These are phyloP conservation scores for Frieseomelitta varia DNA, from an alignment of 1,140 invertebrate genomes.

Conservation along the genomic window DNA sequence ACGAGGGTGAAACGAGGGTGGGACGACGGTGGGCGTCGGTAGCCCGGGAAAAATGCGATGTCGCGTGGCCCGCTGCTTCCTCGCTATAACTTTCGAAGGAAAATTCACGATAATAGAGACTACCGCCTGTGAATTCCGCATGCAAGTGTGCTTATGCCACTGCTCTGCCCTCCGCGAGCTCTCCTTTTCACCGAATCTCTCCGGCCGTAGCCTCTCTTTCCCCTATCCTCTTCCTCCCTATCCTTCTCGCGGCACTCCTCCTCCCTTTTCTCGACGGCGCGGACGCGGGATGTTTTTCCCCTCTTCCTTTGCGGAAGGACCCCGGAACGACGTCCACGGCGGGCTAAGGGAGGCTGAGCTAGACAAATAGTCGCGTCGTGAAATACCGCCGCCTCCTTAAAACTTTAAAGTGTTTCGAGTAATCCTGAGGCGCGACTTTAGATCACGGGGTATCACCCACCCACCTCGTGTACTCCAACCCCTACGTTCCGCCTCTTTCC, in stretches of 20 bases:
- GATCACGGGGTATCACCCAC: slow-evolving; percentile 47
- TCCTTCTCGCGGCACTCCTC: not conserved
- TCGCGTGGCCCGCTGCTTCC: slow-evolving; percentile 49
- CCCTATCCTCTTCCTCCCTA: not conserved
- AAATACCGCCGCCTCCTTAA: slow-evolving; percentile 75
- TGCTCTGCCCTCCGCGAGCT: slow-evolving; percentile 20
- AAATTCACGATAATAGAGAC: slow-evolving; percentile 76
- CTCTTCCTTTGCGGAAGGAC: slow-evolving; percentile 33
- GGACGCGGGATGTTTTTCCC: slow-evolving; percentile 7
- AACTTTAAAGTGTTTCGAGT: slow-evolving; percentile 73
- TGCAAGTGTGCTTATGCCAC: slow-evolving; percentile 63
- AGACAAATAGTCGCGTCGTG: slow-evolving; percentile 77
- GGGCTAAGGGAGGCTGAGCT: slow-evolving; percentile 71
- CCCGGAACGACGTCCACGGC: slow-evolving; percentile 40
- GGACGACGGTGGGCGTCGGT: slow-evolving; percentile 13
- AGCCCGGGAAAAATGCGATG: slow-evolving; percentile 67
- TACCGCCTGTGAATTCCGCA: slow-evolving; percentile 66
- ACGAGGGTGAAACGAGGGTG: not conserved
- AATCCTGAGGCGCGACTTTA: slow-evolving; percentile 68
- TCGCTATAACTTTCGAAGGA: slow-evolving; percentile 69
- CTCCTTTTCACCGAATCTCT: slow-evolving; percentile 34
- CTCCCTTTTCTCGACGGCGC: not conserved
- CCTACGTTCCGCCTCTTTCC: no score
- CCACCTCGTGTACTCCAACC: not conserved
- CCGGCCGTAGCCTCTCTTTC: slow-evolving; percentile 4